Evolutionary conservation across 2,113 vertebrate genomes (phyloP), one percentile per base, ranked within the genome.

Genomic region (Neofelis nebulosa): DNA sequence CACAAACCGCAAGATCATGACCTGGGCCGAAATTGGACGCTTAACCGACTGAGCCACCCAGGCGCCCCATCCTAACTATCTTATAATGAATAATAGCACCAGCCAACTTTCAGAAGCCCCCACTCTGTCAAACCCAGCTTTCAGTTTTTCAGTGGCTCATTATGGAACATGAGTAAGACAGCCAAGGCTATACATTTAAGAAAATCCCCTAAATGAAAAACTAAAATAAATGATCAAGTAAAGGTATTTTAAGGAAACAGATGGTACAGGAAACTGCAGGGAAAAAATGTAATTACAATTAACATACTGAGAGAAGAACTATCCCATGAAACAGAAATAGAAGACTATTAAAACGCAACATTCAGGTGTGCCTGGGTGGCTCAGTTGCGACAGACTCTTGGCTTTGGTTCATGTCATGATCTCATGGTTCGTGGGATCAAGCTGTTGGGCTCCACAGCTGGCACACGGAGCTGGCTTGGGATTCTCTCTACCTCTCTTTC

Each of bases 121-220:
- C 5, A 38, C 5, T 91, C 38, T 31, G 65, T 38, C 38, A 88
- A 94, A 83, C 41, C 36, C 31, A 84, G 91, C 61, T 96, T 89
- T 84, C 33, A 38, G 57, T 27, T 90, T 93, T 92, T 71, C 61
- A 33, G 36, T 65, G 41, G 80, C 55, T 92, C 10, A 61, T 23
- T 74, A 48, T 10, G 65, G 8, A 86, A 93, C 45, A 57, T 52
- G 21, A 80, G 7, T 84, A 80, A 92, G 48, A 92, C 3, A 84
- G 33, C 45, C 69, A 96, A 84, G 50, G 65, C 48, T 79, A 65
- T 33, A 79, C 66, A 85, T 80, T 96, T 81, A 66, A 86, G 19
- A 38, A 94, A 97, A 94, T 88, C 36, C 31, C 69, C 29, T 82
- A 79, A 66, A 94, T 96, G 41, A 79, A 96, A 96, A 13, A 89